Percentiles rank a stretch among this genome's conserved stretches.
These are phyloP conservation scores for Erethizon dorsatum DNA, from an alignment of 2,797 vertebrate species.

Conservation along the genomic window DNA sequence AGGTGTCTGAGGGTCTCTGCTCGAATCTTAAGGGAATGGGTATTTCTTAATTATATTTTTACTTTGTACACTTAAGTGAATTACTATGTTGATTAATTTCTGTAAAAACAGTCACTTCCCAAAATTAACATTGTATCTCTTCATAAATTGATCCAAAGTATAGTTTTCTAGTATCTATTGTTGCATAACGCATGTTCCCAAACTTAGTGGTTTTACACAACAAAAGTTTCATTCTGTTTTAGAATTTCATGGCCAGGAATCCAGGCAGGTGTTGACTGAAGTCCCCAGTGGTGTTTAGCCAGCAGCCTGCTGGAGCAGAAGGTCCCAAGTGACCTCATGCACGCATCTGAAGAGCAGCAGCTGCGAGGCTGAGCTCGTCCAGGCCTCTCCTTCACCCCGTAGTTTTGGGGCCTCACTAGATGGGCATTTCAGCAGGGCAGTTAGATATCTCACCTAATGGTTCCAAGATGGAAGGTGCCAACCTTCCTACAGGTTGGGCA, in stretches of 20 bases:
- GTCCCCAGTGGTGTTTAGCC: no score
- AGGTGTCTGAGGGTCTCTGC: neutral
- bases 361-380: neutral
- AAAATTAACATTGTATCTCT: neutral
- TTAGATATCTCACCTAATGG: no score
- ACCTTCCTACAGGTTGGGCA: neutral
- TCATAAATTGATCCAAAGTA: constrained; percentile 11
- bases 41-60: neutral
- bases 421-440: no score
- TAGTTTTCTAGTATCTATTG: neutral
- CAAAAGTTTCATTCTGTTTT: neutral
- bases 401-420: neutral
- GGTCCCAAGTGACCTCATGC: neutral
- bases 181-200: neutral
- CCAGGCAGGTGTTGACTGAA: neutral
- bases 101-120: neutral
- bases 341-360: neutral
- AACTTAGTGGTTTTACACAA: neutral
- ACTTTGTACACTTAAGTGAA: neutral
- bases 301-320: neutral
- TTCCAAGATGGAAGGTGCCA: neutral
- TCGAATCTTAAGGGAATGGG: neutral
- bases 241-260: neutral
- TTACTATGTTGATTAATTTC: neutral
- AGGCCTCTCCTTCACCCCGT: neutral